Evolutionary conservation across 2,888 invertebrate species (phyloP).

Genomic region (Pogonocherus hispidulus): DNA sequence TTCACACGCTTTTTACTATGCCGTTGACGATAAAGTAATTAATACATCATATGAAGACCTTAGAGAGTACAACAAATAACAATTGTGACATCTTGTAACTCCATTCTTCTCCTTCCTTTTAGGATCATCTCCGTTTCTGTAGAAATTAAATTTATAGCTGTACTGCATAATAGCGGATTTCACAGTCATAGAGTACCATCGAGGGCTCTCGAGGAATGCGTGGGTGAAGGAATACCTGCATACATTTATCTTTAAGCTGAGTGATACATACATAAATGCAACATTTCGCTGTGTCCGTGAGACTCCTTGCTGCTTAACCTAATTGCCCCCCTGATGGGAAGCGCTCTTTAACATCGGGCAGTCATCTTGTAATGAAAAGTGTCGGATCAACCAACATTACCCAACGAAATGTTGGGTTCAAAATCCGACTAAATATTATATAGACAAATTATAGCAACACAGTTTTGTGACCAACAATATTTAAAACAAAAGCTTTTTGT

Average conservation of each 20-base stretch:
- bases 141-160: not conserved
- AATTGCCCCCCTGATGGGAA: slow-evolving; percentile 36
- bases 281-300: slow-evolving; percentile 20
- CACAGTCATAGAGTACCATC: not conserved
- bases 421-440: no score
- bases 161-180: not conserved
- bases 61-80: not conserved
- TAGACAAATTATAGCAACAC: no score
- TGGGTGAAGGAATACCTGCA: slow-evolving; percentile 6
- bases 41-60: not conserved
- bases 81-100: not conserved
- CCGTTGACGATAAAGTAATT: not conserved
- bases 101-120: not conserved
- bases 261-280: slow-evolving; percentile 25
- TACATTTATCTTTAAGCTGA: slow-evolving; percentile 2
- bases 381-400: not conserved
- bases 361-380: slow-evolving; percentile 5
- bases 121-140: not conserved
- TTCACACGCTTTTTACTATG: no score
- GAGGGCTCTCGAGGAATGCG: not conserved
- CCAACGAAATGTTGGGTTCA: no score
- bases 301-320: slow-evolving; percentile 35
- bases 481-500: no score
- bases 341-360: slow-evolving; percentile 12
- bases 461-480: no score